A percentile compares a stretch with the other conserved stretches of the same genome.
These are phyloP conservation scores for Cavia porcellus DNA, from an alignment of 2,113 vertebrate species.

Conservation along the genomic window DNA sequence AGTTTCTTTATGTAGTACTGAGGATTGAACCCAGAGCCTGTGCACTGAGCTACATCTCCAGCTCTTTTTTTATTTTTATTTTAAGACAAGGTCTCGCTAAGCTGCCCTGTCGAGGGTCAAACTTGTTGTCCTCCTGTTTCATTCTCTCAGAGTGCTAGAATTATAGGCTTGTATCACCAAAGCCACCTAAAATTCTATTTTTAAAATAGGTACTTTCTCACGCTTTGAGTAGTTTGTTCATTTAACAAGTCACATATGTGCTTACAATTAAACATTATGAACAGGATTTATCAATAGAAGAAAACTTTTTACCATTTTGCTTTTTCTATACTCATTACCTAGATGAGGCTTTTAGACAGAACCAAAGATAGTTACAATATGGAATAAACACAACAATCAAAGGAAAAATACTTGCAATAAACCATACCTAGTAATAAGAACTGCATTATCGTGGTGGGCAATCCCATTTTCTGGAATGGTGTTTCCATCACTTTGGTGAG, in stretches of 20 bases:
- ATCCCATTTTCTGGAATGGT: constrained; percentile 99
- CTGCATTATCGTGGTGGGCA: constrained; percentile 99
- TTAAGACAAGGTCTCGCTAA: not conserved
- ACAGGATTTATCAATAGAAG: constrained; percentile 7
- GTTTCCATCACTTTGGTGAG: constrained; percentile 98
- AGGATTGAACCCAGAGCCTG: not conserved
- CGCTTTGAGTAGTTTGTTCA: constrained; percentile 56
- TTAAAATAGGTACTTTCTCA: constrained; percentile 53
- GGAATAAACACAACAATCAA: constrained; percentile 87
- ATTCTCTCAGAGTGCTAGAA: not conserved
- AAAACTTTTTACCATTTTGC: constrained; percentile 65
- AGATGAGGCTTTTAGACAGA: constrained; percentile 54
- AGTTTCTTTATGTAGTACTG: not conserved
- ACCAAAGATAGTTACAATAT: constrained; percentile 83
- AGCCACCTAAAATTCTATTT: constrained; percentile 9
- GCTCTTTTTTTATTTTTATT: not conserved
- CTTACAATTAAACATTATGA: constrained; percentile 60
- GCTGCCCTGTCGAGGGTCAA: not conserved
- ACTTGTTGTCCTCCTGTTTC: not conserved
- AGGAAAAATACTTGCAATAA: constrained; percentile 88
- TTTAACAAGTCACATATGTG: constrained; percentile 37
- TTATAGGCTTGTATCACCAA: not conserved
- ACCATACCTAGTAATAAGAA: constrained; percentile 98
- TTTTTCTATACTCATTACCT: constrained; percentile 70
- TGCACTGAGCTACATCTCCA: not conserved